Base-by-base conservation (phyloP, 2,113 vertebrate genomes). In the Pedetes capensis region DNA sequence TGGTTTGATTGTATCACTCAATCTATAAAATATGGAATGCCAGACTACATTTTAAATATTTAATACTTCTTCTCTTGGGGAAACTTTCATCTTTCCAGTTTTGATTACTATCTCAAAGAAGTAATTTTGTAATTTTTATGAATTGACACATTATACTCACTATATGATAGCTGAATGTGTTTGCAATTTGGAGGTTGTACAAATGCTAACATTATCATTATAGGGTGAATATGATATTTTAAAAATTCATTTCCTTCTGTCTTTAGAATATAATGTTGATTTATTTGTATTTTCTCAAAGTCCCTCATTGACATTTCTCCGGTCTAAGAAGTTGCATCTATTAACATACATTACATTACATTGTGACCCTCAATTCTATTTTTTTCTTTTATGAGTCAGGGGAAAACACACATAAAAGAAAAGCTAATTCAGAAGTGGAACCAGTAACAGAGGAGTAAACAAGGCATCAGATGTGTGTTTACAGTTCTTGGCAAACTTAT, bases 191-290 rank as follows among this genome's bases (percentile, higher is more conserved):
- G 71, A 42, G 93, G 29, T 64, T 91, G 55, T 87, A 16, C 95
- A 98, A 97, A 95, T 95, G 91, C 94, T 55, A 81, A 39, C 4
- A 47, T 91, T 87, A 66, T 88, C 69, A 95, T 42, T 87, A 89
- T 3, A 96, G 32, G 80, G 71, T 27, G 76, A 90, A 57, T 64
- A 95, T 51, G 53, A 89, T 78, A 76, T 96, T 76, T 92, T 91
- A 95, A 93, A 89, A 96, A 25, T 39, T 76, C 42, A 96, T 93
- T 88, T 93, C 76, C 93, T 94, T 97, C 86, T 95, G 69, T 97
- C 79, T 93, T 95, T 85, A 94, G 34, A 34, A 78, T 90, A 71
- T 94, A 32, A 59, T 89, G 23, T 32, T 97, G 89, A 93, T 89
- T 91, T 34, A 47, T 71, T 96, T 39, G 84, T 94, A 83, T 4